A percentile compares a stretch with the other conserved stretches of the same genome.
Evolutionary conservation across 2,888 invertebrate species (phyloP).

Genomic region (Oligia latruncula): DNA sequence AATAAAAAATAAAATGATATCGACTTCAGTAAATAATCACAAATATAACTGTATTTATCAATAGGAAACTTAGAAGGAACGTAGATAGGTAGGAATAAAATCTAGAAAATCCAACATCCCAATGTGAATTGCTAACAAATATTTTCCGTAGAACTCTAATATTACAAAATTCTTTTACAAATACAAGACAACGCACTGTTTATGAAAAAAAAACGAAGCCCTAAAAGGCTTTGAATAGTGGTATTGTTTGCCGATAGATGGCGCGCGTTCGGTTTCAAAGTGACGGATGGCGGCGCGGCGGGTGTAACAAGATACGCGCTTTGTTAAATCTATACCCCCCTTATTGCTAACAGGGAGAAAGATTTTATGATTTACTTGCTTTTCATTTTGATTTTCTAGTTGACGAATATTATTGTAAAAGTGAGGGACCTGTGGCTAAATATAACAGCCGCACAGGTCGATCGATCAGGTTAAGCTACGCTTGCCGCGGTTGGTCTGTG

Average conservation of each 20-base stretch:
- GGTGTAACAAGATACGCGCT: constrained; percentile 47
- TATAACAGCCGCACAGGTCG: no score
- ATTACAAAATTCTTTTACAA: constrained; percentile 10
- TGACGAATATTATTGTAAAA: not conserved
- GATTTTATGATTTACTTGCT: constrained; percentile 10
- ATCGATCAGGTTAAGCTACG: no score
- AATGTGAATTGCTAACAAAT: constrained; percentile 3
- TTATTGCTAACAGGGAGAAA: constrained; percentile 33
- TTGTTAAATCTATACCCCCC: constrained; percentile 48
- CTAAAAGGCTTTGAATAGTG: constrained; percentile 40
- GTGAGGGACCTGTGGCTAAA: no score
- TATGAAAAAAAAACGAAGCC: constrained; percentile 23
- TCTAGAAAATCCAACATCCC: not conserved
- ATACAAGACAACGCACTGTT: constrained; percentile 6
- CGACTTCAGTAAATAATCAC: not conserved
- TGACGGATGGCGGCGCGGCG: constrained; percentile 29
- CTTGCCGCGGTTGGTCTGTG: no score
- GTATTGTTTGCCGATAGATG: constrained; percentile 61
- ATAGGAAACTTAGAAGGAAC: not conserved
- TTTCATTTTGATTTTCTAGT: not conserved
- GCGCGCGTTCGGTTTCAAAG: constrained; percentile 60
- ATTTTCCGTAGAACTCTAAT: not conserved
- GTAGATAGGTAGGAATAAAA: not conserved
- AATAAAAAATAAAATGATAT: not conserved
- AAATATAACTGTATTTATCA: not conserved